Conservation (phyloP, 1,140 invertebrate genomes). For the Drosophila grimshawi region DNA sequence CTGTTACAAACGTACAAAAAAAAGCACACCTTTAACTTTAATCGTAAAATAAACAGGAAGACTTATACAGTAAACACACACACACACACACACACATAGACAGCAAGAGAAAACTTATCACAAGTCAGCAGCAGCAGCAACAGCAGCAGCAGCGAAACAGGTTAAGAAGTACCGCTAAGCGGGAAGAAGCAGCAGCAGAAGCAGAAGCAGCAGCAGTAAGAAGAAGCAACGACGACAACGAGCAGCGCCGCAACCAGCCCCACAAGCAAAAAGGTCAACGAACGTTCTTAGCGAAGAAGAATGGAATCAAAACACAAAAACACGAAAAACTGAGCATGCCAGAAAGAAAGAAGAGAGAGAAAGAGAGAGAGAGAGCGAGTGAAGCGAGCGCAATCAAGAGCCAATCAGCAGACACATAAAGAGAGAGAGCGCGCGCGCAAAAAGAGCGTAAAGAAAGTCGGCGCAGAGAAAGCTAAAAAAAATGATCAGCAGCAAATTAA, state of each 20-base stretch:
- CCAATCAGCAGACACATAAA: neutral
- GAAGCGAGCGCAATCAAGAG: slow-evolving; percentile 12
- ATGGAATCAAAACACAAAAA: slow-evolving; percentile 84
- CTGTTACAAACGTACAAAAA: slow-evolving; percentile 9
- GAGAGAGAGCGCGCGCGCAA: slow-evolving; percentile 13
- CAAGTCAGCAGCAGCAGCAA: slow-evolving; percentile 40
- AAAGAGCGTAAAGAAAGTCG: slow-evolving; percentile 35
- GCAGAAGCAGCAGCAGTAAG: slow-evolving; percentile 30
- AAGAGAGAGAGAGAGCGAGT: slow-evolving; percentile 6
- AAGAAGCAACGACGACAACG: slow-evolving; percentile 37
- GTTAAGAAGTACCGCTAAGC: slow-evolving; percentile 84
- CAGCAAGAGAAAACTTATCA: slow-evolving; percentile 52
- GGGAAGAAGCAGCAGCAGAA: slow-evolving; percentile 47
- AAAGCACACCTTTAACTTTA: slow-evolving; percentile 65
- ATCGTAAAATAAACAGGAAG: slow-evolving; percentile 81
- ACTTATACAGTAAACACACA: slow-evolving; percentile 78
- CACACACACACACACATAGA: slow-evolving; percentile 16
- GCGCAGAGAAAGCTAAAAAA: slow-evolving; percentile 9
- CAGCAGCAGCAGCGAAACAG: slow-evolving; percentile 62
- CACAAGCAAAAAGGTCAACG: slow-evolving; percentile 79
- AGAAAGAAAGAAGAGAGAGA: slow-evolving; percentile 28
- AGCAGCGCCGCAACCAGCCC: slow-evolving; percentile 55
- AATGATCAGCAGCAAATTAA: neutral
- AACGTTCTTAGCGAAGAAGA: slow-evolving; percentile 84
- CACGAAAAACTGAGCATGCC: slow-evolving; percentile 68